Base-by-base conservation (phyloP, 2,797 vertebrate species). In the Sebastes taczanowskii region DNA sequence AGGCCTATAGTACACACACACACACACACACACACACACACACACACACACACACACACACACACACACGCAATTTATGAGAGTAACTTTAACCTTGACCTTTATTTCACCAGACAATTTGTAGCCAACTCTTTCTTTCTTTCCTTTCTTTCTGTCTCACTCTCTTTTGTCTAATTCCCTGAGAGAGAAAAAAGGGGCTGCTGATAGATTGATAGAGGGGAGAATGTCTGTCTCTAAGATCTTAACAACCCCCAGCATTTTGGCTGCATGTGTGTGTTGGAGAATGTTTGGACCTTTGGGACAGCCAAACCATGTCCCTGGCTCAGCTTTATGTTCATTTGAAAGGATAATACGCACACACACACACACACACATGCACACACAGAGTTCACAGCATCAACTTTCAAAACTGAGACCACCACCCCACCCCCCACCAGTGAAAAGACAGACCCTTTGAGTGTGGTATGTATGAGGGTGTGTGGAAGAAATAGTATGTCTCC, bases 31-130 rank as follows among this genome's bases (percentile, higher is more conserved):
- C 14, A 38, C 32, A 74, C 62, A 32, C 32, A 16, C 20, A 34
- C 60, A 34, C 6, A 56, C 14, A 66, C 55, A 25, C 30, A 68
- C 10, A 22, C 53, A 64, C 27, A 11, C 65, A 72, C 49, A 25
- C 22, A 72, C 14, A 38, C 32, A 74, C 62, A 64, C 32, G 59
- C 63, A 49, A 22, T 83, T 84, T 66, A 78, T 42, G 70, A 62
- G 76, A 29, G 49, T 73, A 53, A 80, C 60, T 81, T 73, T 71
- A 82, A 89, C 75, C 74, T 70, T 82, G 79, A 85, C 64, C 78
- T 83, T 85, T 72, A 73, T 67, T 84, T 83, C 83, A 81, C 49
- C 32, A 62, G 67, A 73, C 76, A 72, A 83, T 89, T 78, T 86
- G 70, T 77, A 61, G 53, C 56, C 66, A 46, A 4, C 30, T 75